A percentile compares a stretch with the other conserved stretches of the same genome.
phyloP scores from a whole-genome alignment of 2,113 vertebrate species.

The Psittacula cyanocephala region DNA sequence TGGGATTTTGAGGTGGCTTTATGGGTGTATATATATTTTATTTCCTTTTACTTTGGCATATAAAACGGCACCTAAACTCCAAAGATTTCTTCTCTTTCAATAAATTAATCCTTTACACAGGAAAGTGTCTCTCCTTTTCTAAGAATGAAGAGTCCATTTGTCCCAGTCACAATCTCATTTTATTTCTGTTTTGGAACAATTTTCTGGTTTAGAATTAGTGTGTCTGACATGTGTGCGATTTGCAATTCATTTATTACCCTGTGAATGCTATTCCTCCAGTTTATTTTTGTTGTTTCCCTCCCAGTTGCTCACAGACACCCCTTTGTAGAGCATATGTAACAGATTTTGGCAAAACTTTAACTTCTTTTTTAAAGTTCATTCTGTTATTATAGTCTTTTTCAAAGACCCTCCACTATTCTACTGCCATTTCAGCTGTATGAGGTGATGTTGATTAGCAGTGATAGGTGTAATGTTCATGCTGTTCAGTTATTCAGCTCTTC shows the following conservation, averaged over 20 bases:
- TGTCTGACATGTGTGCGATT: not conserved
- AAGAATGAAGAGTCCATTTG: not conserved
- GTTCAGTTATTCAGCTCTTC: conserved; percentile 5
- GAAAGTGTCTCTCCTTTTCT: not conserved
- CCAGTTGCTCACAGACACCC: conserved; percentile 7
- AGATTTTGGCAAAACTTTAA: conserved; percentile 3
- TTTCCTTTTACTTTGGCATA: not conserved
- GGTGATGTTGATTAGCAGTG: conserved; percentile 30
- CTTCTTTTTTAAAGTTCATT: not conserved
- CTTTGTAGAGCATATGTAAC: not conserved
- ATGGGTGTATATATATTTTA: not conserved
- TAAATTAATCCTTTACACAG: not conserved
- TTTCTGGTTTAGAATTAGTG: not conserved
- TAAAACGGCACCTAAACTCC: not conserved
- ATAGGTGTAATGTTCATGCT: not conserved
- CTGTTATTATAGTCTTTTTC: not conserved
- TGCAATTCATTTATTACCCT: conserved; percentile 32
- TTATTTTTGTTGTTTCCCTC: conserved; percentile 33
- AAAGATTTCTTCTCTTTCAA: not conserved
- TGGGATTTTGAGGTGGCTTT: not conserved
- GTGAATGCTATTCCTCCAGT: not conserved
- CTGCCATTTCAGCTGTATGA: not conserved
- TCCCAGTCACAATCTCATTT: not conserved
- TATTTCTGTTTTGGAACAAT: not conserved
- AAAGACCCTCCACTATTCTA: not conserved